phyloP scores from a whole-genome alignment of 2,888 invertebrate genomes.

The Zaprionus lineosus region DNA sequence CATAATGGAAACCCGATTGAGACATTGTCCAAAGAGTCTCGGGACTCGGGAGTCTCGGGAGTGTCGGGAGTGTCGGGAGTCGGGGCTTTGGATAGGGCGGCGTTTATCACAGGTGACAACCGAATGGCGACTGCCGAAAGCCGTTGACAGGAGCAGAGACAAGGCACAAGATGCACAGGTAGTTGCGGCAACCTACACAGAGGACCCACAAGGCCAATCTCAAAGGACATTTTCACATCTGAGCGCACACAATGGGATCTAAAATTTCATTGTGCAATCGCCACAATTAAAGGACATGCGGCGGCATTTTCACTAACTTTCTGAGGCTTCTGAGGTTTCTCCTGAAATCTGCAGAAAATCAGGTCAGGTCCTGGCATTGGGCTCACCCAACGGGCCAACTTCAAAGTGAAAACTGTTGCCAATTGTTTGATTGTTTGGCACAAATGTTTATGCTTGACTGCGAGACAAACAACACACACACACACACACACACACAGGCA shows the following conservation, averaged over 20 bases:
- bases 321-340: conserved; percentile 45
- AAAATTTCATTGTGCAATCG: conserved; percentile 69
- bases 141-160: conserved; percentile 5
- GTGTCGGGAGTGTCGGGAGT: too few species aligned
- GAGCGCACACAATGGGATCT: conserved; percentile 60
- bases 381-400: conserved; percentile 16
- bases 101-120: conserved; percentile 52
- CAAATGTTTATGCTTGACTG: conserved; percentile 76
- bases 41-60: too few species aligned
- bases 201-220: conserved; percentile 44
- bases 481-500: conserved; percentile 16
- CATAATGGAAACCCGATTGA: conserved; percentile 51
- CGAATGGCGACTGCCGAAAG: conserved; percentile 42
- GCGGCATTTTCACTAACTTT: conserved; percentile 27
- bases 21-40: conserved; percentile 57
- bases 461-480: conserved; percentile 50
- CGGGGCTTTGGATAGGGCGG: conserved; percentile 14
- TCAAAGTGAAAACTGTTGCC: conserved; percentile 60
- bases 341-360: conserved; percentile 49
- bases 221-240: conserved; percentile 72
- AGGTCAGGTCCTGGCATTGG: conserved; percentile 35
- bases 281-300: conserved; percentile 67
- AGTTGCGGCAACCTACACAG: conserved; percentile 14
- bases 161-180: conserved; percentile 46
- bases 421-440: conserved; percentile 77